Conservation (phyloP, 1,140 invertebrate species). For the Neodiprion fabricii region DNA sequence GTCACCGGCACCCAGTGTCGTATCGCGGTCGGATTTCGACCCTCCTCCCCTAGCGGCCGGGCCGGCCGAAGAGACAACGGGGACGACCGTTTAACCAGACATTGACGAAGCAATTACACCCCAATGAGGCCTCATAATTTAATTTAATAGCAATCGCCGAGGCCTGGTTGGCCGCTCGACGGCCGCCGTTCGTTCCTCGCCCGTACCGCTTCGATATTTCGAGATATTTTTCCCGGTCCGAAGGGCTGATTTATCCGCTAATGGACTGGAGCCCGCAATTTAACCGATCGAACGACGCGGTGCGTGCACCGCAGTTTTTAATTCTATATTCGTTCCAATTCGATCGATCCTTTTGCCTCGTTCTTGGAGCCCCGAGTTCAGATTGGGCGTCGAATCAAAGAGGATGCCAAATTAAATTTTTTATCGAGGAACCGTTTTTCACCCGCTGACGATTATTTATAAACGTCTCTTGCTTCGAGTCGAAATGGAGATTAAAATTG, state of each 20-base stretch:
- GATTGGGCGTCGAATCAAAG: background rate
- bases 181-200: background rate
- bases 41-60: background rate
- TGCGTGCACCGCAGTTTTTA: background rate
- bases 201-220: background rate
- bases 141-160: background rate
- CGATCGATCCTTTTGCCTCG: conserved; percentile 2
- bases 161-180: background rate
- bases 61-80: conserved; percentile 19
- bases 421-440: no score
- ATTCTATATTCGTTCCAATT: background rate
- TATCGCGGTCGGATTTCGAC: background rate
- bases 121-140: conserved; percentile 24
- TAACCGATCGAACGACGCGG: background rate
- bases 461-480: no score
- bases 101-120: conserved; percentile 45
- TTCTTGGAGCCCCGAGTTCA: background rate
- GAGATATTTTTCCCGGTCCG: background rate
- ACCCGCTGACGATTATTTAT: no score
- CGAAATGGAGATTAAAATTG: no score
- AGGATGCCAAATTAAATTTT: background rate
- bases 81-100: conserved; percentile 40
- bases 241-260: conserved; percentile 9
- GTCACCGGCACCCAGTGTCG: conserved; percentile 28
- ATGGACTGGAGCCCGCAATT: conserved; percentile 5